Percentiles rank a stretch among this genome's conserved stretches.
These are phyloP conservation scores for Sebastes itinus DNA, from an alignment of 2,797 vertebrate species.

Conservation along the genomic window DNA sequence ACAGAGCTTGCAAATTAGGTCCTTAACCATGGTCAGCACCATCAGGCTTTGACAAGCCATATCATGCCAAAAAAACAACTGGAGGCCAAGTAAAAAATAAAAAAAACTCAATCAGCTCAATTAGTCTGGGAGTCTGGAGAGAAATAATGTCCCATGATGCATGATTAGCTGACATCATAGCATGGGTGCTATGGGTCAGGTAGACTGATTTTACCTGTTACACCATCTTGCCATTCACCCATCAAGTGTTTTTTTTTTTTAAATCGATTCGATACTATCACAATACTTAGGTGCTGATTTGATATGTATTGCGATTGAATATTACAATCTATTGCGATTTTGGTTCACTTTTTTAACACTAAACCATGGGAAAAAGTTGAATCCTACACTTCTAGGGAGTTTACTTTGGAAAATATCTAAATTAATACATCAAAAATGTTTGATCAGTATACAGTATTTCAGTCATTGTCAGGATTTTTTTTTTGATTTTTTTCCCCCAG, in stretches of 20 bases:
- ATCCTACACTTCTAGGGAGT: too few species aligned
- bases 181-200: neutral
- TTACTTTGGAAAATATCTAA: too few species aligned
- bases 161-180: neutral
- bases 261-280: too few species aligned
- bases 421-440: too few species aligned
- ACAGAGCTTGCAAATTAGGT: constrained; percentile 61
- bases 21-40: constrained; percentile 52
- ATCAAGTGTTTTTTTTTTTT: neutral
- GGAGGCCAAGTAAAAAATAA: constrained; percentile 29
- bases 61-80: constrained; percentile 24
- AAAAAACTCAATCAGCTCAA: constrained; percentile 58
- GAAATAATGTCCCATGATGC: constrained; percentile 35
- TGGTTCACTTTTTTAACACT: too few species aligned
- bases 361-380: too few species aligned
- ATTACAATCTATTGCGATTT: too few species aligned
- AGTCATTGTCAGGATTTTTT: too few species aligned
- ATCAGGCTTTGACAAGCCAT: constrained; percentile 40
- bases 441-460: too few species aligned
- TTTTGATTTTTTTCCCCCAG: rapidly evolving
- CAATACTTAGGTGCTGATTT: too few species aligned
- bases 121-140: constrained; percentile 25
- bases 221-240: neutral
- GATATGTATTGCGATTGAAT: too few species aligned
- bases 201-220: neutral